These are phyloP conservation scores for Dasypus novemcinctus DNA, from an alignment of 2,113 vertebrate genomes.

Conservation along the genomic window DNA sequence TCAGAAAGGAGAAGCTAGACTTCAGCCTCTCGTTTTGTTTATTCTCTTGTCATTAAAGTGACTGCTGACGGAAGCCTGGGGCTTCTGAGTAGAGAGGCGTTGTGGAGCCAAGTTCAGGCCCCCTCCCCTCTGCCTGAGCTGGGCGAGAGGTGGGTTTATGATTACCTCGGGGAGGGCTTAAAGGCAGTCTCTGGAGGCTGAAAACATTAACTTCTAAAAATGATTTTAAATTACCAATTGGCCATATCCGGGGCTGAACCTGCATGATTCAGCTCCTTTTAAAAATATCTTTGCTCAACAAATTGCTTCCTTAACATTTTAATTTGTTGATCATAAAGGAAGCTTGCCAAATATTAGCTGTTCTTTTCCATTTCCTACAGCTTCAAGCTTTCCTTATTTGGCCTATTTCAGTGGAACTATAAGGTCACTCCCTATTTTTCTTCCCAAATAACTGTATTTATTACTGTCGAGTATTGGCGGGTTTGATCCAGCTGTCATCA, in stretches of 20 bases:
- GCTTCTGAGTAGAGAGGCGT: neutral
- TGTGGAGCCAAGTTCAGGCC: neutral
- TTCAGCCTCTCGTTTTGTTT: neutral
- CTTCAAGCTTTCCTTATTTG: conserved; percentile 75
- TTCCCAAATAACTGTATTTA: conserved; percentile 77
- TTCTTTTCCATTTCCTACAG: conserved; percentile 78
- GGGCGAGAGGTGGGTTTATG: conserved; percentile 1
- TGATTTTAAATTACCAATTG: conserved; percentile 70
- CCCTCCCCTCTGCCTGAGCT: conserved; percentile 23
- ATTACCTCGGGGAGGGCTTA: conserved; percentile 48
- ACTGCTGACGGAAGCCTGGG: neutral
- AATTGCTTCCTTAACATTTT: conserved; percentile 81
- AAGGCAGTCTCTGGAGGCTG: conserved; percentile 56
- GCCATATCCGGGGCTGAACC: conserved; percentile 75
- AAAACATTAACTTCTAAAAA: conserved; percentile 64
- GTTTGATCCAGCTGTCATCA: conserved; percentile 79
- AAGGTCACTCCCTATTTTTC: conserved; percentile 77
- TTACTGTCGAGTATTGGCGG: conserved; percentile 78
- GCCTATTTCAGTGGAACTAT: conserved; percentile 72
- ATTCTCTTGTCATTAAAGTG: neutral
- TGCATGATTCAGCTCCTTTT: conserved; percentile 78
- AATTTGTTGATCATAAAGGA: conserved; percentile 81
- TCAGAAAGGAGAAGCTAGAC: neutral
- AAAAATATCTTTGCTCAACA: conserved; percentile 80
- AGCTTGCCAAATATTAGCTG: conserved; percentile 79